Percentiles rank a stretch among this genome's conserved stretches.
These are phyloP conservation scores for Edolisoma coerulescens DNA, from an alignment of 2,113 vertebrate genomes.

Conservation along the genomic window DNA sequence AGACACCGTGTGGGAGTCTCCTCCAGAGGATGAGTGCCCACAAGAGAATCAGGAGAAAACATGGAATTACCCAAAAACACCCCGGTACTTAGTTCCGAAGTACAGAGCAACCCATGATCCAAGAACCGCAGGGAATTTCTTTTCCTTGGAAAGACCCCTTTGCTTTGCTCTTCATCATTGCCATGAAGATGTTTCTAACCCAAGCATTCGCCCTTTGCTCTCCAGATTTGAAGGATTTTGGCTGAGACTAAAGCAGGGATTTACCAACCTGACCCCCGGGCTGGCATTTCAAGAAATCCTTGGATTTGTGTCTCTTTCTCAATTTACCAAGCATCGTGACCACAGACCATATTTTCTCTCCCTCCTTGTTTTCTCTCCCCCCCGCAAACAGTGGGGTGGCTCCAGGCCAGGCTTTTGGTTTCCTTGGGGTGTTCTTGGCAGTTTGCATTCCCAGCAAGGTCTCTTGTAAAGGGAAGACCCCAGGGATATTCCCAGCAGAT, in stretches of 20 bases:
- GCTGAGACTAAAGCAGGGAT: not conserved
- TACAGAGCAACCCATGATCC: not conserved
- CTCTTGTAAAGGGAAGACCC: not conserved
- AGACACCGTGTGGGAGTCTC: not conserved
- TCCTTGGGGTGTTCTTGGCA: not conserved
- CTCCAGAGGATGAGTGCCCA: not conserved
- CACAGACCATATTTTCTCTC: not conserved
- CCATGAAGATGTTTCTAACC: not conserved
- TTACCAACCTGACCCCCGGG: not conserved
- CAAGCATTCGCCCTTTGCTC: not conserved
- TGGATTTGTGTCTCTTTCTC: not conserved
- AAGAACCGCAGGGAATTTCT: not conserved
- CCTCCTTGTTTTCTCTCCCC: not conserved
- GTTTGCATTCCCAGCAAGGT: not conserved
- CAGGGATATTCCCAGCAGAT: not conserved
- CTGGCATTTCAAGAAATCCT: not conserved
- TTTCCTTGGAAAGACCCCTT: not conserved
- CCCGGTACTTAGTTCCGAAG: not conserved
- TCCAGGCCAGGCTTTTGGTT: not conserved
- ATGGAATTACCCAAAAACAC: not conserved
- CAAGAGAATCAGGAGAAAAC: not conserved
- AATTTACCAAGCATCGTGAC: not conserved
- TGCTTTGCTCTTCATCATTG: not conserved
- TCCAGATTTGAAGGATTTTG: not conserved
- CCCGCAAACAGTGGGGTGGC: constrained; percentile 11